Percentiles rank a stretch among this genome's conserved stretches.
These are phyloP conservation scores for Plagodis dolabraria DNA, from an alignment of 2,888 invertebrate genomes.

Conservation along the genomic window DNA sequence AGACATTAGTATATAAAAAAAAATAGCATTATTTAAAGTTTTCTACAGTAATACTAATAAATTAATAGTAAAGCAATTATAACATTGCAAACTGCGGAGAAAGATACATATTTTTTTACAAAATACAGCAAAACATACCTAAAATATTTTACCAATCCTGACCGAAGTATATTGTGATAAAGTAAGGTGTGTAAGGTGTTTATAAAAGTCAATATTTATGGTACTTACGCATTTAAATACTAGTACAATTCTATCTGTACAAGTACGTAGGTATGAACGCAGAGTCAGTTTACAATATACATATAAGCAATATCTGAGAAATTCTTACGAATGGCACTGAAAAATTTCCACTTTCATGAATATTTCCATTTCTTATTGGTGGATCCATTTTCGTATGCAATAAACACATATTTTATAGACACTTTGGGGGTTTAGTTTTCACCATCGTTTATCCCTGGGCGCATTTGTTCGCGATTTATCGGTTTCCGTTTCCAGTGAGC, in stretches of 20 bases:
- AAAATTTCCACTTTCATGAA: slow-evolving; percentile 16
- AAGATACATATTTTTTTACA: too few relatives aligned
- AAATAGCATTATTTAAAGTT: too few relatives aligned
- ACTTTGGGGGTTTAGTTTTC: slow-evolving; percentile 30
- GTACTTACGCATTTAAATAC: not conserved
- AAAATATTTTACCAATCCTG: too few relatives aligned
- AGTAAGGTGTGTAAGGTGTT: too few relatives aligned
- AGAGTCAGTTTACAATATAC: not conserved
- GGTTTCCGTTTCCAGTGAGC: slow-evolving; percentile 32
- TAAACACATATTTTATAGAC: slow-evolving; percentile 31
- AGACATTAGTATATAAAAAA: too few relatives aligned
- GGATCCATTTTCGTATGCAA: slow-evolving; percentile 23
- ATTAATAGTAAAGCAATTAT: too few relatives aligned
- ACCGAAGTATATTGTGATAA: too few relatives aligned
- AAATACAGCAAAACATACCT: too few relatives aligned
- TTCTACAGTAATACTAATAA: too few relatives aligned
- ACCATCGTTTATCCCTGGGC: slow-evolving; percentile 27
- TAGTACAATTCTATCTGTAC: not conserved
- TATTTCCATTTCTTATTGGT: slow-evolving; percentile 21
- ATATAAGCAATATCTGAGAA: slow-evolving; percentile 14
- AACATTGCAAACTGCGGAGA: too few relatives aligned
- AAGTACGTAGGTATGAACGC: too few relatives aligned
- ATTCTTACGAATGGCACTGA: slow-evolving; percentile 5
- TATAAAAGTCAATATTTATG: too few relatives aligned
- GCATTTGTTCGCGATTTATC: slow-evolving; percentile 38